These are phyloP conservation scores for Galeopsomyia nigrocyanea DNA, from an alignment of 2,888 invertebrate species.

Conservation along the genomic window DNA sequence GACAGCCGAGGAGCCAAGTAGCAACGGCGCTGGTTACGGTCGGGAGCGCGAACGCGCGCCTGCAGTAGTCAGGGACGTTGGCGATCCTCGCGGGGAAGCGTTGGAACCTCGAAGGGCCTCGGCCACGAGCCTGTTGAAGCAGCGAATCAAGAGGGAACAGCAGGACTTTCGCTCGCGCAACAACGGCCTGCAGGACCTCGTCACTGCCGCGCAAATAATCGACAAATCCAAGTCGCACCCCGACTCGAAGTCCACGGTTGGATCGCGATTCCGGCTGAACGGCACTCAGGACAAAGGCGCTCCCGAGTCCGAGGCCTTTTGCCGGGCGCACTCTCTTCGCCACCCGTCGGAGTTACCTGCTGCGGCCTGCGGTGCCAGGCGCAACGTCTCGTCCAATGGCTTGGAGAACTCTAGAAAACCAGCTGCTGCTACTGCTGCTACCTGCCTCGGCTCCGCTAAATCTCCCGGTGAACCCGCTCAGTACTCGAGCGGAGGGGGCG, in stretches of 20 bases:
- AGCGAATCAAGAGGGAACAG: conserved; percentile 54
- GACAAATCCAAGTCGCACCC: not conserved
- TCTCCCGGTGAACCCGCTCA: not conserved
- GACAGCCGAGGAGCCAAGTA: conserved; percentile 3
- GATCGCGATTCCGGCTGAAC: conserved; percentile 51
- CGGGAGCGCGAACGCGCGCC: not conserved
- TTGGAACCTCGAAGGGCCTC: conserved; percentile 46
- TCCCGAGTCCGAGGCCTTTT: not conserved
- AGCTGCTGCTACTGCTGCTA: conserved; percentile 3
- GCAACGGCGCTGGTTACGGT: not conserved
- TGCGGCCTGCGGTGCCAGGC: conserved; percentile 9
- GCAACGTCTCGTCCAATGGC: conserved; percentile 55
- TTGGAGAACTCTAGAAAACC: conserved; percentile 57
- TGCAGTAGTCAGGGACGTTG: not conserved
- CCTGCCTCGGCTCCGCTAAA: too few relatives aligned
- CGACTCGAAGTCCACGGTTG: not conserved
- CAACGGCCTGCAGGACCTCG: conserved; percentile 61
- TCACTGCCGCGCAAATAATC: conserved; percentile 46
- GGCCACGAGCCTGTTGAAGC: conserved; percentile 55
- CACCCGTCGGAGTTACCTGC: too few relatives aligned
- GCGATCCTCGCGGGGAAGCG: not conserved
- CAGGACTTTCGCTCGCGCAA: conserved; percentile 56
- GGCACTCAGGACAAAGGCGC: conserved; percentile 55
- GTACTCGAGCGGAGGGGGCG: conserved; percentile 6
- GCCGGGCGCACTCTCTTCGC: not conserved